Evolutionary conservation across 2,113 vertebrate genomes (phyloP).

Genomic region (Mandrillus leucophaeus): DNA sequence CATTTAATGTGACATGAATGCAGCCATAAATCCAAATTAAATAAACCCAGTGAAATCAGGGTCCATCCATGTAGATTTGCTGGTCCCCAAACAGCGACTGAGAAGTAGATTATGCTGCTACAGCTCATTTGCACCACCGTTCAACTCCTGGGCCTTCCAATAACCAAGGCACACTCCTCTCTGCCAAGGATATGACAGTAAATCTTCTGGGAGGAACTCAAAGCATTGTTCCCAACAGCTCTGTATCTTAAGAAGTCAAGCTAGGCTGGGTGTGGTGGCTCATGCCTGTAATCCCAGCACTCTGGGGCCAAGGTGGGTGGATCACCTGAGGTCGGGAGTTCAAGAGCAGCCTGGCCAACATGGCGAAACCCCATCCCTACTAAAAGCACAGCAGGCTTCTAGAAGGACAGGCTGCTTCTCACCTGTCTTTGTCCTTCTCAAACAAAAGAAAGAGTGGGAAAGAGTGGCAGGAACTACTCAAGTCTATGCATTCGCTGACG

Average conservation of each 20-base stretch:
- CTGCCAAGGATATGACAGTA: rapidly evolving
- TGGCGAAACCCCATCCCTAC: no score
- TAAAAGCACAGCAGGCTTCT: no score
- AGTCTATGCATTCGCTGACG: rapidly evolving
- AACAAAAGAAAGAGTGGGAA: neutral
- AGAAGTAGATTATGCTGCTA: rapidly evolving
- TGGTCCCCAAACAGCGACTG: neutral
- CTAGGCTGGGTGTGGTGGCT: no score
- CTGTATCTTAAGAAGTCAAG: neutral
- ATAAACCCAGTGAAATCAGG: neutral
- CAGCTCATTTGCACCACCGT: rapidly evolving
- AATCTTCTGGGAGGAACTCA: neutral
- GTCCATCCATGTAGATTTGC: neutral
- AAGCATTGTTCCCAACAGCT: rapidly evolving
- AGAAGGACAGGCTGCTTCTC: neutral
- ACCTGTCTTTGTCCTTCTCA: neutral
- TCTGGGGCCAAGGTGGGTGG: no score
- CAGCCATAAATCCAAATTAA: conserved; percentile 51
- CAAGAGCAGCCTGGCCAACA: no score
- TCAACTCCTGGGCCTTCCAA: neutral
- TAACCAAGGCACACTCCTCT: neutral
- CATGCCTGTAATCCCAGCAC: no score
- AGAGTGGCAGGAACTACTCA: neutral
- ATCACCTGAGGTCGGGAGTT: no score
- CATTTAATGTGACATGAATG: neutral